Percentiles rank a stretch among this genome's conserved stretches.
phyloP scores from a whole-genome alignment of 2,888 invertebrate species.

The Callimorpha dominula region DNA sequence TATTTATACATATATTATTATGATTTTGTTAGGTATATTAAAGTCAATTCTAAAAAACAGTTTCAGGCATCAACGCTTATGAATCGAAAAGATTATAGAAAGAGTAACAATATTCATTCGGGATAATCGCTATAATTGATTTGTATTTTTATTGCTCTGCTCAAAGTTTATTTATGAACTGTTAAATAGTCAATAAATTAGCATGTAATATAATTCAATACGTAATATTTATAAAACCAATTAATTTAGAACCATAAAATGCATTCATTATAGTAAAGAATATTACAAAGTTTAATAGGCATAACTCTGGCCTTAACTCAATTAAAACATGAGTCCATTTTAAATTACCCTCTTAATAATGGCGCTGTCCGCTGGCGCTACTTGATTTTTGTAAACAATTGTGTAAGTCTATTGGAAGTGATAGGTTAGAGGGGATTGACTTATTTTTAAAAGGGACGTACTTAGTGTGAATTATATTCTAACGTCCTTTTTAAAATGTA shows the following conservation, averaged over 20 bases:
- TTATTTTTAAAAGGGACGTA: background rate
- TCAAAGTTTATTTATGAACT: constrained; percentile 25
- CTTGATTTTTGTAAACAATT: constrained; percentile 63
- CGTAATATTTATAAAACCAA: constrained; percentile 39
- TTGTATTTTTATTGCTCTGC: background rate
- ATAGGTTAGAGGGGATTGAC: background rate
- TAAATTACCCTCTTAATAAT: constrained; percentile 79
- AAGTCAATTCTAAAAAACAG: background rate
- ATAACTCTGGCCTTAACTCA: constrained; percentile 78
- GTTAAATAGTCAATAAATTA: constrained; percentile 19
- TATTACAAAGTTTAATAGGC: constrained; percentile 65
- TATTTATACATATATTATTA: no score
- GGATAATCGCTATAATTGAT: background rate
- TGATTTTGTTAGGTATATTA: no score
- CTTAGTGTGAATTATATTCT: no score
- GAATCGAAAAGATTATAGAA: background rate
- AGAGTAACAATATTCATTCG: background rate
- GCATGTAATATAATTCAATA: constrained; percentile 33
- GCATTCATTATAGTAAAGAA: constrained; percentile 44
- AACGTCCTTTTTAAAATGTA: background rate
- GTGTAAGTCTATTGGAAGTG: constrained; percentile 58
- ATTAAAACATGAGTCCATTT: constrained; percentile 80
- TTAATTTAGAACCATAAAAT: constrained; percentile 43
- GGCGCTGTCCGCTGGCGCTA: constrained; percentile 67
- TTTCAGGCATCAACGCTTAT: background rate